phyloP scores from a whole-genome alignment of 1,140 invertebrate genomes.

The Protaetia brevitarsis region DNA sequence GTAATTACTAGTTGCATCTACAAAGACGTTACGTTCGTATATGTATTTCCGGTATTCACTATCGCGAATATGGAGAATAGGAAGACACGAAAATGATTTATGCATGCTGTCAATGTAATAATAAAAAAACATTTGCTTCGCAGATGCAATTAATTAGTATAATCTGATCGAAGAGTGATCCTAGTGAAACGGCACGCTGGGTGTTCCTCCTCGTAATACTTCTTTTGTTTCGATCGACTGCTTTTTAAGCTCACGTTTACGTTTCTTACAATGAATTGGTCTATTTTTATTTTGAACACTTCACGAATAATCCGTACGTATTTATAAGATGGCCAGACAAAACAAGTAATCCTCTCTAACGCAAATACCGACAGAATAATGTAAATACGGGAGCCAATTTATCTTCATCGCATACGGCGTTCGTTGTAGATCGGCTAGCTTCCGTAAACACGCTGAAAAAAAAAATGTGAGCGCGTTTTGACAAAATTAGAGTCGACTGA shows the following conservation, averaged over 20 bases:
- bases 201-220: not conserved
- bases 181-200: no score
- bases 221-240: not conserved
- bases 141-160: no score
- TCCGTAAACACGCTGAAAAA: not conserved
- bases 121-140: no score
- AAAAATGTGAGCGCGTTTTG: not conserved
- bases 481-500: no score
- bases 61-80: no score
- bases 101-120: no score
- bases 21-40: no score
- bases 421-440: not conserved
- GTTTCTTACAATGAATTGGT: not conserved
- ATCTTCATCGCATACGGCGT: not conserved
- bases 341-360: not conserved
- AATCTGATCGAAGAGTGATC: no score
- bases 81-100: no score
- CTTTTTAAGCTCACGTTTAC: no score
- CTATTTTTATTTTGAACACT: conserved; percentile 8
- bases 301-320: not conserved
- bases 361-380: not conserved
- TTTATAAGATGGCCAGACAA: conserved; percentile 15
- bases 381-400: not conserved
- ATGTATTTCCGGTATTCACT: no score
- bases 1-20: no score